Base-by-base conservation (phyloP, 2,113 vertebrate species). In the Nothoprocta pentlandii region DNA sequence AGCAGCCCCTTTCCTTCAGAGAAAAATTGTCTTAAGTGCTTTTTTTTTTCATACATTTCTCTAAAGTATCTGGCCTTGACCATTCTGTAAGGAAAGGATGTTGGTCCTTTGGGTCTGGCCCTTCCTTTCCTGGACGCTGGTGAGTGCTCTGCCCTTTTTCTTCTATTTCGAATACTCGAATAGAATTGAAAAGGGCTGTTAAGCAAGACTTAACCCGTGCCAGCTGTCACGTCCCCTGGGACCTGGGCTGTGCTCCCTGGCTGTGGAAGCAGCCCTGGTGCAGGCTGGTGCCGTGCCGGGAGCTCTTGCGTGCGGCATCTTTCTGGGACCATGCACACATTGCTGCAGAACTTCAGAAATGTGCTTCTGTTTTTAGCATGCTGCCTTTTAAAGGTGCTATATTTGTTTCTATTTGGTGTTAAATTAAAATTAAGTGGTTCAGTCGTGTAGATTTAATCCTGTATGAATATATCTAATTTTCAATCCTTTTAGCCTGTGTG, bases 381-480 rank as follows among this genome's bases (percentile, higher is more conserved):
- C 0, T 69, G 85, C 47, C 78, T 96, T 95, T 89, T 69, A 74
- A 92, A 96, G 87, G 76, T 95, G 89, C 73, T 87, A 39, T 63
- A 74, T 92, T 96, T 93, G 82, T 94, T 95, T 96, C 92, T 81
- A 62, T 93, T 96, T 92, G 88, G 86, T 0, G 0, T 77, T 89
- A 85, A 83, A 95, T 91, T 89, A 87, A 95, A 90, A 93, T 92
- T 47, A 86, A 96, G 51, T 80, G 61, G 39, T 68, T 89, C 67
- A 62, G 51, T 80, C 93, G 80, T 70, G 82, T 93, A 67, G 83
- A 76, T 96, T 75, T 91, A 89, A 85, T 91, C 87, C 91, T 77
- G 77, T 93, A 90, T 74, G 95, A 96, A 92, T 90, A 80, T 19
- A 88, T 89, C 71, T 93, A 66, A 79, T 94, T 96, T 89, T 64